phyloP scores from a whole-genome alignment of 2,113 vertebrate species.

The Vidua macroura region DNA sequence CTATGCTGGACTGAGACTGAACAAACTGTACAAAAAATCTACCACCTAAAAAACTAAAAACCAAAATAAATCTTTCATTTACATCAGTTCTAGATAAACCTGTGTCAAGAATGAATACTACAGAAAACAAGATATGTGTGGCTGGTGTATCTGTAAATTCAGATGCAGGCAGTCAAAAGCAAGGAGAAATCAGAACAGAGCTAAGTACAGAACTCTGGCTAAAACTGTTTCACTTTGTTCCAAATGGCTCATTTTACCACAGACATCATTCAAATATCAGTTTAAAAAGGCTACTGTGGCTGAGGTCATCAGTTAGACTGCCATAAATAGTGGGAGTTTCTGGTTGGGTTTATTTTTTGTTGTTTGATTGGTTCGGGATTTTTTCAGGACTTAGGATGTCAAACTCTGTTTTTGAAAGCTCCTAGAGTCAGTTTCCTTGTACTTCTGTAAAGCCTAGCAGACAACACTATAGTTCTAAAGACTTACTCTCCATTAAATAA shows the following conservation, averaged over 20 bases:
- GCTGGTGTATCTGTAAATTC: background rate
- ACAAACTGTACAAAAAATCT: background rate
- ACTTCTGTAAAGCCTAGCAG: background rate
- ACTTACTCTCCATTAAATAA: background rate
- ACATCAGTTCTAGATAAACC: background rate
- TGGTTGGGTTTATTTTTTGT: rapidly evolving
- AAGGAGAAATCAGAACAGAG: background rate
- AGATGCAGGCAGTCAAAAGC: background rate
- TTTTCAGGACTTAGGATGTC: background rate
- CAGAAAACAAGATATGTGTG: background rate
- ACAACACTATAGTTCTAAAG: background rate
- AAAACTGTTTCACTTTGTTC: background rate
- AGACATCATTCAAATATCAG: background rate
- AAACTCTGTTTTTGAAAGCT: background rate
- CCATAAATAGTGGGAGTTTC: rapidly evolving
- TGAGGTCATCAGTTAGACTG: background rate
- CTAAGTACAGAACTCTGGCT: background rate
- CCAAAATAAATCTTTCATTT: background rate
- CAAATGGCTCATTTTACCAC: background rate
- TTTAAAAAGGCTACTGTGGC: background rate
- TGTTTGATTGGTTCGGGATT: background rate
- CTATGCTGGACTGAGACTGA: background rate
- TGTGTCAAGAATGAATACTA: background rate
- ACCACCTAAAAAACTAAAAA: background rate
- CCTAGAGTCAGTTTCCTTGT: background rate